These are phyloP conservation scores for Pandemis heparana DNA, from an alignment of 2,888 invertebrate genomes.

Conservation along the genomic window DNA sequence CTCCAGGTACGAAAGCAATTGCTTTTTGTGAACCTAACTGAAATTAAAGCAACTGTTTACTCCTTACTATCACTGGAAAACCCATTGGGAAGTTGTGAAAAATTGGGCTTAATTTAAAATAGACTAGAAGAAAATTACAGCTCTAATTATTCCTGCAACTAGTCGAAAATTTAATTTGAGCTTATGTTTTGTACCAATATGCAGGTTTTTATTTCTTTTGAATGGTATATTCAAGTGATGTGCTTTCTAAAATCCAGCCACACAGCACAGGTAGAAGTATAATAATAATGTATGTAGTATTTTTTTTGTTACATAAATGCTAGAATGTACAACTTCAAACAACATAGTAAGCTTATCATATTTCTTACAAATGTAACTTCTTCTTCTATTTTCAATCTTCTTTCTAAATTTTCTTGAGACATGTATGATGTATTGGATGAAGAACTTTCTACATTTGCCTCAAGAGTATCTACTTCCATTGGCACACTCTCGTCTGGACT, in stretches of 20 bases:
- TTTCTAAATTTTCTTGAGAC: conserved; percentile 67
- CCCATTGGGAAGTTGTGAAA: too few relatives aligned
- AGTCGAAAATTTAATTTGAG: too few relatives aligned
- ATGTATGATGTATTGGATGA: conserved; percentile 48
- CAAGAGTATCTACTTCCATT: conserved; percentile 41
- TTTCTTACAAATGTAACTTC: conserved; percentile 79
- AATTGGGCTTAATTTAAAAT: too few relatives aligned
- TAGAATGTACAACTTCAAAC: background rate
- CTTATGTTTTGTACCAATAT: too few relatives aligned
- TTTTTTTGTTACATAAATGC: background rate
- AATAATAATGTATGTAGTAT: too few relatives aligned
- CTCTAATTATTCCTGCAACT: too few relatives aligned
- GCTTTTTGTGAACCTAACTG: conserved; percentile 92
- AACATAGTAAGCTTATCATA: background rate
- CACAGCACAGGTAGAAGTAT: background rate
- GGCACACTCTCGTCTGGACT: conserved; percentile 30
- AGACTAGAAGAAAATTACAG: too few relatives aligned
- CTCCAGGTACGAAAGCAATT: conserved; percentile 88
- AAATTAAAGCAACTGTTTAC: conserved; percentile 52
- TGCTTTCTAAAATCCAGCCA: too few relatives aligned
- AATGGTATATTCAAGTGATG: too few relatives aligned
- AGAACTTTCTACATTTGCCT: conserved; percentile 32
- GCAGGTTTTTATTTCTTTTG: too few relatives aligned
- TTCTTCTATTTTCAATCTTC: conserved; percentile 76
- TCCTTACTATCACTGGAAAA: too few relatives aligned